Base-by-base conservation (phyloP, 2,113 vertebrate genomes). In the Tachysurus fulvidraco region DNA sequence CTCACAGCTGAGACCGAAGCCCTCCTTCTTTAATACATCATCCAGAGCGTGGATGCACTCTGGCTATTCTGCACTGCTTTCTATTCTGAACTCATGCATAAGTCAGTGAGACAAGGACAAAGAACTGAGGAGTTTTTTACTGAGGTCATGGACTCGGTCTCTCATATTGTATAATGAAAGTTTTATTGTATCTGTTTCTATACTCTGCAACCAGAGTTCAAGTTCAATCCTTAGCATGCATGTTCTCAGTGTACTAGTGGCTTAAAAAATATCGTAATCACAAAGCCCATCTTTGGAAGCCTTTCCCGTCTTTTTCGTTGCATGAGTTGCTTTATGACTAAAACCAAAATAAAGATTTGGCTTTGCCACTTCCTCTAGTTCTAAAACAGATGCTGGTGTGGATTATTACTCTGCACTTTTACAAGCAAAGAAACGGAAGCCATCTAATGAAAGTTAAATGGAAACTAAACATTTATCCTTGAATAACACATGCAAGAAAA, bases 31-130 rank as follows among this genome's bases (percentile, higher is more conserved):
- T 50, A 46, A 89, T 85, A 81, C 86, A 85, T 85, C 82, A 69
- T 69, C 65, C 74, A 83, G 71, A 76, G 81, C 41, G 23, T 71
- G 23, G 52, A 74, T 19, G 69, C 83, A 74, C 30, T 30, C 41
- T 81, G 85, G 59, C 62, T 83, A 14, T 76, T 86, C 57, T 69
- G 81, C 50, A 12, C 50, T 87, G 85, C 64, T 87, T 80, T 81
- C 69, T 69, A 84, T 67, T 89, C 69, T 71, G 50, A 64, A 77
- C 77, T 90, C 74, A 84, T 59, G n/a, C 79, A 81, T 77, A 88
- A 84, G 65, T 86, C 84, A 77, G 84, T 77, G 67, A 60, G 83
- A 85, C 55, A 8, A 71, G 76, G 76, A 71, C 86, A 83, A 67
- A 41, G 83, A 88, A 69, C 54, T 71, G 78, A 41, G n/a, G 54